A percentile compares a stretch with the other conserved stretches of the same genome.
Evolutionary conservation across 2,113 vertebrate species (phyloP).

Genomic region (Butorides virescens): DNA sequence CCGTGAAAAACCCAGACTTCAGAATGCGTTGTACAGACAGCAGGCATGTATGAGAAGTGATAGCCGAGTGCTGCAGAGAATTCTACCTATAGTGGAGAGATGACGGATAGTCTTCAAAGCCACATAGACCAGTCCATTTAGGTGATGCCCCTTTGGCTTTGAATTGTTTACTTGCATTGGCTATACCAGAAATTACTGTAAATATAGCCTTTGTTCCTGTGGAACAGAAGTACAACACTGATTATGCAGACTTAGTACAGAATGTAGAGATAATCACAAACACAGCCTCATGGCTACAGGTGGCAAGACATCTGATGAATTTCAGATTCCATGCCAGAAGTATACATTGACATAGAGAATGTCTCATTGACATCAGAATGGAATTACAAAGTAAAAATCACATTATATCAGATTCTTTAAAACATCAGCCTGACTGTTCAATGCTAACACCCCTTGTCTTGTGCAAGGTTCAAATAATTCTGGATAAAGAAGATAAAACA

Average conservation of each 20-base stretch:
- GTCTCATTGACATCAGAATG: background rate
- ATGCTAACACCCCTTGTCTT: background rate
- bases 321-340: background rate
- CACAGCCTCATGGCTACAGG: background rate
- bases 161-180: background rate
- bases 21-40: background rate
- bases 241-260: background rate
- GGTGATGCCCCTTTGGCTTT: background rate
- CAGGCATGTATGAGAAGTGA: accelerated
- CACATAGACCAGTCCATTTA: background rate
- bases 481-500: background rate
- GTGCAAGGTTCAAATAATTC: background rate
- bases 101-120: background rate
- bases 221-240: background rate
- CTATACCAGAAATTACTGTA: background rate
- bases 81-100: background rate
- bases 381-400: background rate
- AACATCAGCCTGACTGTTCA: background rate
- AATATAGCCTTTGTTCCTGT: background rate
- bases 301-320: background rate
- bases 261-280: background rate
- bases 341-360: background rate
- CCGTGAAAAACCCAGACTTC: background rate
- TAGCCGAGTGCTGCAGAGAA: background rate
- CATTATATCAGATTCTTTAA: background rate